Evolutionary conservation across 2,888 invertebrate genomes (phyloP), one percentile per base, ranked within the genome.

Genomic region (Geotrupes spiniger): DNA sequence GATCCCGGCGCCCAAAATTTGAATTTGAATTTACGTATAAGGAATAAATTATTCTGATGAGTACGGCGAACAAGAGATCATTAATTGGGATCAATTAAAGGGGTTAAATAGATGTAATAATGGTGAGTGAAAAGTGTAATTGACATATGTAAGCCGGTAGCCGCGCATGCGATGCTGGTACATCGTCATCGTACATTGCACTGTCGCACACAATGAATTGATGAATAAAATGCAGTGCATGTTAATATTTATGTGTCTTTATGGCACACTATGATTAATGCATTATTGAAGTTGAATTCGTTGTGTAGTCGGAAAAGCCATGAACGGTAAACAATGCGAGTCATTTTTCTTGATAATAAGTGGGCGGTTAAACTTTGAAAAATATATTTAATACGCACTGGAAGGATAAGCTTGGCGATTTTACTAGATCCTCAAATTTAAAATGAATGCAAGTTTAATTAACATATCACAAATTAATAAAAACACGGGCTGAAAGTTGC

Each of bases 41-140:
- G 59, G 58, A 58, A 57, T 63, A 53, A 62, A 63, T 63, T 54
- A 61, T 59, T 61, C 49, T 50, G 53, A 47, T 52, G 51, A 58
- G 58, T 56, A 15, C 38, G 17, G 21, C 11, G 38, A n/a, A 21
- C 38, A 38, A 38, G 38, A 38, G 25, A 38, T 38, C 38, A 11
- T 12, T 28, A 67, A 70, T 70, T 69, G 69, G 59, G 68, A 60
- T 69, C 69, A 70, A 70, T 69, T 69, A 65, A 63, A 63, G 62
- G 65, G 70, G 70, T 70, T 70, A 70, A 70, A 59, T 68, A 66
- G 62, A 67, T 66, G 66, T 65, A 67, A 66, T 65, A 61, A 61
- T 60, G 63, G 64, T 63, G 62, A 66, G 63, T 62, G 59, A 33
- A 33, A 33, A 33, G 33, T 33, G 33, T 65, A 66, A 66, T 47